Base-by-base conservation (phyloP, 2,797 vertebrate genomes). In the Muscicapa comitata region DNA sequence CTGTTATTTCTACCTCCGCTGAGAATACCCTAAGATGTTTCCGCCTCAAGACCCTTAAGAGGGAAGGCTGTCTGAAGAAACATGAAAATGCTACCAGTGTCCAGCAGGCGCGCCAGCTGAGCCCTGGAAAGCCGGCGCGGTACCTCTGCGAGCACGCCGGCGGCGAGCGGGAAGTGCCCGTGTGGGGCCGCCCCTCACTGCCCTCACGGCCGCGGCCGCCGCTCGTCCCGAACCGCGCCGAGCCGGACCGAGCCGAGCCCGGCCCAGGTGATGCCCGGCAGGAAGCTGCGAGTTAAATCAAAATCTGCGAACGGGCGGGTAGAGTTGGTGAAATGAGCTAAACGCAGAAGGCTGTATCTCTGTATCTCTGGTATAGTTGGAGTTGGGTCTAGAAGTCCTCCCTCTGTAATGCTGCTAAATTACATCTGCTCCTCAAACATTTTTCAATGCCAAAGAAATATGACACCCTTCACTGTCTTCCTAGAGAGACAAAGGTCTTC, bases 321-420 rank as follows among this genome's bases (percentile, higher is more conserved):
- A 59, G 33, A 45, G 61, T 42, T 3, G 74, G 24, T 76, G 29
- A 71, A 83, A 55, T 5, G 10, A 26, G 12, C 16, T 47, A 16
- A 95, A 55, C 73, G 37, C 55, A 47, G 85, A 85, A 91, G 82
- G 28, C 45, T 94, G 21, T 54, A 48, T 92, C 84, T 85, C 45
- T 37, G 59, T 35, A 35, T 92, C 84, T 85, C 45, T 37, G 59
- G 55, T 43, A 14, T 43, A 93, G 86, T 7, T 48, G 33, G 88
- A 58, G 66, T 9, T 43, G 78, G 54, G 59, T 94, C 77, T n/a
- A 72, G 84, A 40, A 76, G 20, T 47, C 68, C 43, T 95, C 43
- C 35, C 55, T 83, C 37, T 37, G 37, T 37, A 37, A 37, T 37
- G 37, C 37, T 37, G 11, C 37, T 37, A 37, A 37, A 37, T 37